A percentile compares a stretch with the other conserved stretches of the same genome.
phyloP scores from a whole-genome alignment of 1,140 invertebrate genomes.

The Whitmania pigra region DNA sequence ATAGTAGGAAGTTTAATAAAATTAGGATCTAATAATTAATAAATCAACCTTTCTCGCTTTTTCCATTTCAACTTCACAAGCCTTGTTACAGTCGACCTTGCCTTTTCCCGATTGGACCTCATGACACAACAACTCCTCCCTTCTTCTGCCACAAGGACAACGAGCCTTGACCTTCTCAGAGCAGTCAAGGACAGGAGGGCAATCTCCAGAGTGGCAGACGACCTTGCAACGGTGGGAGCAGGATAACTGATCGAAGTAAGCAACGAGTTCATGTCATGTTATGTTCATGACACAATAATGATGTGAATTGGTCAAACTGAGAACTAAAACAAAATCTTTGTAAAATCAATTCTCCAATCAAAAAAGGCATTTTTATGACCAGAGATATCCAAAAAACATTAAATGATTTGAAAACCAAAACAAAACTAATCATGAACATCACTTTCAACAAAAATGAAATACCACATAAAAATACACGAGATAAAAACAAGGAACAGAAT shows the following conservation, averaged over 20 bases:
- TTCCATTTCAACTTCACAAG: constrained; percentile 31
- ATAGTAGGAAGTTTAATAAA: not conserved
- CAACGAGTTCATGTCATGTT: not conserved
- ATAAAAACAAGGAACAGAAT: not conserved
- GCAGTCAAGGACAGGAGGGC: constrained; percentile 55
- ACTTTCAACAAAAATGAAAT: not conserved
- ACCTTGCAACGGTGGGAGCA: constrained; percentile 60
- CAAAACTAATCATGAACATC: not conserved
- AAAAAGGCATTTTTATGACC: not conserved
- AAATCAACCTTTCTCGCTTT: constrained; percentile 32
- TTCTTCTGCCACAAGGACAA: constrained; percentile 65
- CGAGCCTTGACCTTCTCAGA: constrained; percentile 63
- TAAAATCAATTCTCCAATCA: too few species aligned
- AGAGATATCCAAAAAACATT: not conserved
- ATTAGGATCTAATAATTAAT: constrained; percentile 2
- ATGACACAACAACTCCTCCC: constrained; percentile 59
- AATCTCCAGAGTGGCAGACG: constrained; percentile 63
- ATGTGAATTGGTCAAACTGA: too few species aligned
- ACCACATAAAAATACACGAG: not conserved
- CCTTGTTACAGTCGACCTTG: constrained; percentile 38
- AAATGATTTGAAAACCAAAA: not conserved
- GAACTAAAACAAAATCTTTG: too few species aligned
- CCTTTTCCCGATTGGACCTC: constrained; percentile 28
- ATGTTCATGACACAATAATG: too few species aligned
- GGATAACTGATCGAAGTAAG: constrained; percentile 37